Percentiles rank a stretch among this genome's conserved stretches.
Conservation (phyloP, 2,797 vertebrate species). For the Lacerta bilineata region DNA sequence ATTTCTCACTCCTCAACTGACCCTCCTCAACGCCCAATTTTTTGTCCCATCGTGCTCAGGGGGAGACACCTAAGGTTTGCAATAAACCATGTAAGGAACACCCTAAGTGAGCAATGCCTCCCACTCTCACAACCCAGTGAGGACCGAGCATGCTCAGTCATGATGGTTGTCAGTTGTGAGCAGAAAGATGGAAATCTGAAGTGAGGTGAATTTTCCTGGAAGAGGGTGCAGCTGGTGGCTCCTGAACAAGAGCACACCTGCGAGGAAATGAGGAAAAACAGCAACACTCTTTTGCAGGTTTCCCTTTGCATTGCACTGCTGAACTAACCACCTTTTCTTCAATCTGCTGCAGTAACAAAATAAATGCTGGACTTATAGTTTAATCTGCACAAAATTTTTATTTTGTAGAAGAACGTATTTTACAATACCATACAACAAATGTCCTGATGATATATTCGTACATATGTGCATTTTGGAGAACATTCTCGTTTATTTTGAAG, state of each 20-base stretch:
- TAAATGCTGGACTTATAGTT: neutral
- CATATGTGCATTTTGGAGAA: neutral
- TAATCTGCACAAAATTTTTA: constrained; percentile 53
- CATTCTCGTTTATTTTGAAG: neutral
- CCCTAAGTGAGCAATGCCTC: neutral
- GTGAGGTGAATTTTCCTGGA: neutral
- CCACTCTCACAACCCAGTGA: neutral
- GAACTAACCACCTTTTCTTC: neutral
- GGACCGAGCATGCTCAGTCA: neutral
- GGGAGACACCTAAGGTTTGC: neutral
- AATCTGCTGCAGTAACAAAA: neutral
- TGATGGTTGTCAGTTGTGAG: neutral
- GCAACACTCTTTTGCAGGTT: neutral
- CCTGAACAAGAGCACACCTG: neutral
- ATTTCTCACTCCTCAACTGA: no score
- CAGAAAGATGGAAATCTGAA: neutral
- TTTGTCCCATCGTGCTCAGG: neutral
- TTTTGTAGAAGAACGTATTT: constrained; percentile 50
- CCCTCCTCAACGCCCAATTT: no score
- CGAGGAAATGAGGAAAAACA: neutral
- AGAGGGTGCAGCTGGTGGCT: neutral
- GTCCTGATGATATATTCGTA: constrained; percentile 38
- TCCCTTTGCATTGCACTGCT: neutral
- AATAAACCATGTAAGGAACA: neutral
- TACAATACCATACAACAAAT: constrained; percentile 38